A percentile compares a stretch with the other conserved stretches of the same genome.
phyloP scores from a whole-genome alignment of 2,888 invertebrate species.

The Parnassius glacialis region DNA sequence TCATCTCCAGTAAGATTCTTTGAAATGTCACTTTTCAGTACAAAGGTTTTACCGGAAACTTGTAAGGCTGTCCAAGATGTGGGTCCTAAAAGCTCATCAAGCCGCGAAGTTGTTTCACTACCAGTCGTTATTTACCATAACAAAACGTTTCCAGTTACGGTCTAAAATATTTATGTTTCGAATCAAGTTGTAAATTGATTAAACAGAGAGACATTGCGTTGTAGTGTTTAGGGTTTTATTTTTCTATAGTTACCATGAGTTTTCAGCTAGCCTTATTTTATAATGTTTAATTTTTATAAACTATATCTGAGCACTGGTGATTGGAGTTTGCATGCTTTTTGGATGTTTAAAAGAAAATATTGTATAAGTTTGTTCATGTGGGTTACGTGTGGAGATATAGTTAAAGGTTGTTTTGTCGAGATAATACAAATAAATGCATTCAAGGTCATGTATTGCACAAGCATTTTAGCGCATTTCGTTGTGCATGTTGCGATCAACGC shows the following conservation, averaged over 20 bases:
- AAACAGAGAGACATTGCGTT: constrained; percentile 68
- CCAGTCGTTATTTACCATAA: constrained; percentile 30
- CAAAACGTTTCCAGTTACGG: constrained; percentile 48
- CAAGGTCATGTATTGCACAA: constrained; percentile 7
- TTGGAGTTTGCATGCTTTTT: constrained; percentile 60
- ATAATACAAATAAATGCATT: constrained; percentile 6
- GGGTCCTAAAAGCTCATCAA: constrained; percentile 19
- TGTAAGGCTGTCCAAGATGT: constrained; percentile 5
- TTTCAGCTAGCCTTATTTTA: constrained; percentile 74
- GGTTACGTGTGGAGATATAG: constrained; percentile 13
- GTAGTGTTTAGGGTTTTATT: constrained; percentile 59
- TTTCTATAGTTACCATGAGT: constrained; percentile 79
- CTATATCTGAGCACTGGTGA: constrained; percentile 56
- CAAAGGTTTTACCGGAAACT: background rate
- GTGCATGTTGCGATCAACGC: background rate
- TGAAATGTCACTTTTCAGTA: too few relatives aligned
- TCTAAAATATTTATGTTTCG: constrained; percentile 55
- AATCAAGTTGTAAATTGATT: constrained; percentile 35
- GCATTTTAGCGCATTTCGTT: constrained; percentile 2
- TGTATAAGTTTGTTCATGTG: background rate
- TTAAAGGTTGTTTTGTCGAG: constrained; percentile 17
- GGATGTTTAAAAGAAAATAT: constrained; percentile 1
- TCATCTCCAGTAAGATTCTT: too few relatives aligned
- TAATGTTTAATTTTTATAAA: constrained; percentile 56
- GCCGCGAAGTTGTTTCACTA: constrained; percentile 29